phyloP scores from a whole-genome alignment of 2,113 vertebrate species.

The Lepisosteus osseus region DNA sequence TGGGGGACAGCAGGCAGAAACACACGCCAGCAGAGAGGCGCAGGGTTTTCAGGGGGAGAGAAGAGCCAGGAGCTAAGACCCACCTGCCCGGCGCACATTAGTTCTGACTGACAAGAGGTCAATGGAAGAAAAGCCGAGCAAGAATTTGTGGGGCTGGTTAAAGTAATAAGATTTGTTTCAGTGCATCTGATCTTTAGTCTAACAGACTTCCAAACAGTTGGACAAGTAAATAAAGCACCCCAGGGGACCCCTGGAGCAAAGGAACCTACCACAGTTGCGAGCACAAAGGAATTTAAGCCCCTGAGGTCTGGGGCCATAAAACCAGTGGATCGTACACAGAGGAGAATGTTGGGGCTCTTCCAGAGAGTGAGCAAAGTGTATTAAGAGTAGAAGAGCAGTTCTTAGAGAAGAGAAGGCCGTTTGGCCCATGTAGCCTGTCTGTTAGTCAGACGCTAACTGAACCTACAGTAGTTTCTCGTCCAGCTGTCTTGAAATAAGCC shows the following conservation, averaged over 20 bases:
- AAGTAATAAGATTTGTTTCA: slow-evolving; percentile 84
- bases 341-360: slow-evolving; percentile 50
- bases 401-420: no score
- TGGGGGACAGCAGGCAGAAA: no score
- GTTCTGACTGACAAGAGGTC: slow-evolving; percentile 57
- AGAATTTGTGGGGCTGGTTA: slow-evolving; percentile 72
- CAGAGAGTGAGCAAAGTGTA: slow-evolving; percentile 51
- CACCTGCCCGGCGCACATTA: slow-evolving; percentile 51
- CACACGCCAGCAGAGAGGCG: no score
- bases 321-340: slow-evolving; percentile 47
- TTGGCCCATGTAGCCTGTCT: no score
- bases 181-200: slow-evolving; percentile 76
- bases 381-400: slow-evolving; percentile 22
- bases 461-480: no score
- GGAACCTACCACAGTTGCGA: slow-evolving; percentile 73
- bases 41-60: no score
- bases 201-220: slow-evolving; percentile 84
- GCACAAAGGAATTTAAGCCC: slow-evolving; percentile 76
- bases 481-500: no score
- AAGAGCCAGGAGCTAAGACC: not conserved
- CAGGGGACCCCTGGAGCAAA: slow-evolving; percentile 70
- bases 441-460: no score
- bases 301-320: slow-evolving; percentile 55
- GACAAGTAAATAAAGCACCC: slow-evolving; percentile 83
- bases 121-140: slow-evolving; percentile 52